A percentile compares a stretch with the other conserved stretches of the same genome.
Evolutionary conservation across 1,140 invertebrate genomes (phyloP).

Genomic region (Caenorhabditis remanei): DNA sequence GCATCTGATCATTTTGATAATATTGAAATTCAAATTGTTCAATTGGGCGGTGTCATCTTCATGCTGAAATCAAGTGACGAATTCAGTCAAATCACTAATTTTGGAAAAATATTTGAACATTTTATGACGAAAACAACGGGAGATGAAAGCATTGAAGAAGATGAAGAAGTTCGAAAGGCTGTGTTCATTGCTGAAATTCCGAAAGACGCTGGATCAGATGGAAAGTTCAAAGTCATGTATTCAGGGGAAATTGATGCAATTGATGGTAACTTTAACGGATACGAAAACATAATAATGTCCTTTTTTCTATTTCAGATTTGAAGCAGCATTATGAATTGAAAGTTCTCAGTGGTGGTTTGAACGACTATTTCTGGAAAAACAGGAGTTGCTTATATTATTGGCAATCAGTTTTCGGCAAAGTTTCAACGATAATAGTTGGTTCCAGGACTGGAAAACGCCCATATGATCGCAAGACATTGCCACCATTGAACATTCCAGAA

Average conservation of each 20-base stretch:
- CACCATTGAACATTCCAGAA: neutral
- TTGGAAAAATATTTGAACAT: neutral
- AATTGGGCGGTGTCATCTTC: neutral
- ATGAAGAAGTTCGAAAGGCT: neutral
- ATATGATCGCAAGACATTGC: neutral
- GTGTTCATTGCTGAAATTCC: slow-evolving; percentile 5
- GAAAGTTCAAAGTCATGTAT: neutral
- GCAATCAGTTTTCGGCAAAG: neutral
- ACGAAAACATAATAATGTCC: neutral
- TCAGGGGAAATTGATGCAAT: slow-evolving; percentile 8
- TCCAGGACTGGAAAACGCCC: neutral
- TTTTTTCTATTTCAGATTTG: neutral
- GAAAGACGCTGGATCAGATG: neutral
- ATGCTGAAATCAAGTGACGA: neutral
- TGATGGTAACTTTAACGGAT: neutral
- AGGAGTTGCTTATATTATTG: neutral
- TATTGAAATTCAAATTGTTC: neutral
- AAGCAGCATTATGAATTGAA: neutral
- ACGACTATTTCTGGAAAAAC: neutral
- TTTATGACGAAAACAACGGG: neutral
- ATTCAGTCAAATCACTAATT: neutral
- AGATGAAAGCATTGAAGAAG: neutral
- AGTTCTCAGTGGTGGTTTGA: neutral
- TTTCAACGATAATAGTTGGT: neutral
- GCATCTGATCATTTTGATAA: neutral